Percentiles rank a stretch among this genome's conserved stretches.
Evolutionary conservation across 2,888 invertebrate species (phyloP).

Genomic region (Coelinius sp.): DNA sequence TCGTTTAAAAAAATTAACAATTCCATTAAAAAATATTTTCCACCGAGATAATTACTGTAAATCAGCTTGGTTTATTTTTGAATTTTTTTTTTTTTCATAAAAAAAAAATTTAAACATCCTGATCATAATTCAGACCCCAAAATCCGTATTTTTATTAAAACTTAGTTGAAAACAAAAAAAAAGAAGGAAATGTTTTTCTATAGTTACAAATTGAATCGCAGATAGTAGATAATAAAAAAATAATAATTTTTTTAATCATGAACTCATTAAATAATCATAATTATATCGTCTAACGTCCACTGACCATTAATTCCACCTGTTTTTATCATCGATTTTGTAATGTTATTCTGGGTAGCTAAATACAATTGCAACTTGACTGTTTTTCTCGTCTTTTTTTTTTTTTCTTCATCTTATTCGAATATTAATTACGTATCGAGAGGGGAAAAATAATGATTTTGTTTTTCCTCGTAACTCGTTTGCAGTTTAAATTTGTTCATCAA

Average conservation of each 20-base stretch:
- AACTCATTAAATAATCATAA: slow-evolving; percentile 9
- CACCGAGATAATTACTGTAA: not conserved
- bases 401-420: not conserved
- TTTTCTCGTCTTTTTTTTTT: not conserved
- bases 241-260: slow-evolving; percentile 26
- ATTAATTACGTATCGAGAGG: not conserved
- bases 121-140: not conserved
- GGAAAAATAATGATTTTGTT: not conserved
- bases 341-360: not conserved
- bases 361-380: slow-evolving; percentile 23
- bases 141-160: slow-evolving; percentile 2
- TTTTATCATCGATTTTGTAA: not conserved
- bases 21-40: not conserved
- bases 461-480: not conserved
- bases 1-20: slow-evolving; percentile 15
- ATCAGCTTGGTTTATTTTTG: not conserved
- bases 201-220: slow-evolving; percentile 19
- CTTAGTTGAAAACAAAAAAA: not conserved
- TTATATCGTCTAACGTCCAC: not conserved
- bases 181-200: slow-evolving; percentile 14
- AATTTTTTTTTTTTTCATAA: slow-evolving; percentile 1
- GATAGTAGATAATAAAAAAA: slow-evolving; percentile 37
- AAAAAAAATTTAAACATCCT: slow-evolving; percentile 15
- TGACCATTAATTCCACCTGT: not conserved
- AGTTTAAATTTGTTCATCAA: not conserved